Conservation (phyloP, 2,113 vertebrate species). For the Oncorhynchus clarkii region DNA sequence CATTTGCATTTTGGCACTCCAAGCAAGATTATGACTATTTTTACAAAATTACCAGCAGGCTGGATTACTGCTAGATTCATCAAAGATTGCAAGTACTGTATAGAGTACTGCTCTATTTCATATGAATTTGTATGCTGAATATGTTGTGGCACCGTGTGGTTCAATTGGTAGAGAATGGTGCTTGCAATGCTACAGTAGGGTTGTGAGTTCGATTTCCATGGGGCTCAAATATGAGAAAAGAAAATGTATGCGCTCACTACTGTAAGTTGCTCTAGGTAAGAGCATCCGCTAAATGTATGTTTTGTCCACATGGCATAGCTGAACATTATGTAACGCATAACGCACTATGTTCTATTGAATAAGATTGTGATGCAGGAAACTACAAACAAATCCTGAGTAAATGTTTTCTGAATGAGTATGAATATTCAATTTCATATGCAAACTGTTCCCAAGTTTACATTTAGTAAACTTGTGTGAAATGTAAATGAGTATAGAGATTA, state of each 20-base stretch:
- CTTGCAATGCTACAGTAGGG: too few species aligned
- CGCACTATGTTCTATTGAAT: background rate
- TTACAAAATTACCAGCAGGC: too few species aligned
- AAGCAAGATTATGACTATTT: background rate
- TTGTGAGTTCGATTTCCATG: too few species aligned
- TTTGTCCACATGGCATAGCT: background rate
- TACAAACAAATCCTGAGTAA: background rate
- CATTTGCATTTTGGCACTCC: background rate
- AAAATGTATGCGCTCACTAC: too few species aligned
- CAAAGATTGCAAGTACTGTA: too few species aligned
- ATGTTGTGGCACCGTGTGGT: too few species aligned
- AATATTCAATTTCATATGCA: background rate
- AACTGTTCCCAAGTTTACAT: background rate
- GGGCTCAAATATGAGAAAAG: too few species aligned
- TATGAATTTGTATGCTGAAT: too few species aligned
- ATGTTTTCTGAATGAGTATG: slow-evolving; percentile 1
- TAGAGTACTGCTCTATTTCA: too few species aligned
- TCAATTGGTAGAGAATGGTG: too few species aligned
- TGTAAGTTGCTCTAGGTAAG: too few species aligned
- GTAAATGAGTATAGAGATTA: slow-evolving; percentile 29
- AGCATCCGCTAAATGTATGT: background rate
- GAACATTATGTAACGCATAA: background rate
- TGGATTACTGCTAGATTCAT: too few species aligned
- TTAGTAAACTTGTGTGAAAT: slow-evolving; percentile 5
- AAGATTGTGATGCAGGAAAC: background rate